Conservation (phyloP, 2,113 vertebrate species). For the Corapipo altera region DNA sequence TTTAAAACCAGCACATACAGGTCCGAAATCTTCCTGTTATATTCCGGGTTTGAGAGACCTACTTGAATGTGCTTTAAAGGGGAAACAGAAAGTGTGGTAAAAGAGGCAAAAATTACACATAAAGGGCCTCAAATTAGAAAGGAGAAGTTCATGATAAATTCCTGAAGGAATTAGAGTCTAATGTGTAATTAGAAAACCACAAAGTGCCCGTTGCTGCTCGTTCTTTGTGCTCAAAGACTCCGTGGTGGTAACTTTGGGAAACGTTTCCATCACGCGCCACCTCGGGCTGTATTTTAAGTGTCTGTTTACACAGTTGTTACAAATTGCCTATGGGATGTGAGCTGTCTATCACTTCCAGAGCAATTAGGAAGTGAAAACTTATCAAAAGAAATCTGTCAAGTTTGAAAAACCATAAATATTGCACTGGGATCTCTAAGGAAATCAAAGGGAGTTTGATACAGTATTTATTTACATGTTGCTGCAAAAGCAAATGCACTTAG, state of each 20-base stretch:
- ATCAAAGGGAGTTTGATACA: slow-evolving; percentile 39
- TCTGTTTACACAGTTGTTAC: slow-evolving; percentile 55
- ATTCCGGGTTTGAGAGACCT: background rate
- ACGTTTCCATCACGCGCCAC: background rate
- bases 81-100: background rate
- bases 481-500: background rate
- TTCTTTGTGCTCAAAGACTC: background rate
- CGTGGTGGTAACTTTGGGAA: background rate
- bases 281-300: slow-evolving; percentile 30
- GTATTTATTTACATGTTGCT: slow-evolving; percentile 28
- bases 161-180: background rate
- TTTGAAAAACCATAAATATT: slow-evolving; percentile 70
- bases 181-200: background rate
- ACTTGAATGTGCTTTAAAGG: background rate
- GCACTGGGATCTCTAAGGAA: slow-evolving; percentile 53
- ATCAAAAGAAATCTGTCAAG: slow-evolving; percentile 68
- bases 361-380: slow-evolving; percentile 72
- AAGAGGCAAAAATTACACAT: background rate
- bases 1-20: background rate
- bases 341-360: slow-evolving; percentile 70
- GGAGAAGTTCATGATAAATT: background rate
- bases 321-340: slow-evolving; percentile 67
- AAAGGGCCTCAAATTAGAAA: background rate
- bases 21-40: background rate
- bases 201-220: background rate